These are phyloP conservation scores for Galendromus occidentalis DNA, from an alignment of 1,140 invertebrate species.

Conservation along the genomic window DNA sequence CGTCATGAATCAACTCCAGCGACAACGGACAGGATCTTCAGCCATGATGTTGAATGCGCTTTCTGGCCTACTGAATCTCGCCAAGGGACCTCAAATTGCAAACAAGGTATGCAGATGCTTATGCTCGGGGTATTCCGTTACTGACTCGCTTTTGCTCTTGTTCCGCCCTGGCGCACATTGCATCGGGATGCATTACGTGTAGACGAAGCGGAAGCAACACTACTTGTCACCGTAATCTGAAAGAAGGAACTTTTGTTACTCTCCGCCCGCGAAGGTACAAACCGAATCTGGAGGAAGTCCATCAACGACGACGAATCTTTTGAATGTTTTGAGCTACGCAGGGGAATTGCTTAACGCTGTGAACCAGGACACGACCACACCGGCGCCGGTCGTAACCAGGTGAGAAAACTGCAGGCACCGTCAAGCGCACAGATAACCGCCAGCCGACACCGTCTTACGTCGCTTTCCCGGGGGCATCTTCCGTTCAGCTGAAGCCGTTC, in stretches of 20 bases:
- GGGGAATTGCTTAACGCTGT: background rate
- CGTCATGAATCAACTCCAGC: constrained; percentile 4
- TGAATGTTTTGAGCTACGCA: constrained; percentile 1
- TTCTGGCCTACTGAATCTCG: background rate
- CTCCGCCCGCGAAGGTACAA: background rate
- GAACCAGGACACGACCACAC: background rate
- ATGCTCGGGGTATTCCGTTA: too few species aligned
- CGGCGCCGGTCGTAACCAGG: constrained; percentile 3
- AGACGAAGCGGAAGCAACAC: too few species aligned
- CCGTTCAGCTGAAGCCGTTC: too few species aligned
- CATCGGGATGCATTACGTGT: too few species aligned
- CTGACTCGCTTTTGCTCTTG: too few species aligned
- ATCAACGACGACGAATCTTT: background rate
- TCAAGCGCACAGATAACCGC: background rate
- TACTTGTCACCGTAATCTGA: too few species aligned
- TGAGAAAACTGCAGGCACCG: background rate
- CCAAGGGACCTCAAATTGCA: background rate
- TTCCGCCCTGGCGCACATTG: too few species aligned
- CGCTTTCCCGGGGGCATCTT: too few species aligned
- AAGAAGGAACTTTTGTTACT: too few species aligned
- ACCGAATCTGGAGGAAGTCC: background rate
- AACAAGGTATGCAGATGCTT: background rate
- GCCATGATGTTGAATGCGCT: background rate
- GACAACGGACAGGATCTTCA: background rate
- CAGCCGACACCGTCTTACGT: background rate